Base-by-base conservation (phyloP, 2,113 vertebrate genomes). In the Carollia perspicillata region DNA sequence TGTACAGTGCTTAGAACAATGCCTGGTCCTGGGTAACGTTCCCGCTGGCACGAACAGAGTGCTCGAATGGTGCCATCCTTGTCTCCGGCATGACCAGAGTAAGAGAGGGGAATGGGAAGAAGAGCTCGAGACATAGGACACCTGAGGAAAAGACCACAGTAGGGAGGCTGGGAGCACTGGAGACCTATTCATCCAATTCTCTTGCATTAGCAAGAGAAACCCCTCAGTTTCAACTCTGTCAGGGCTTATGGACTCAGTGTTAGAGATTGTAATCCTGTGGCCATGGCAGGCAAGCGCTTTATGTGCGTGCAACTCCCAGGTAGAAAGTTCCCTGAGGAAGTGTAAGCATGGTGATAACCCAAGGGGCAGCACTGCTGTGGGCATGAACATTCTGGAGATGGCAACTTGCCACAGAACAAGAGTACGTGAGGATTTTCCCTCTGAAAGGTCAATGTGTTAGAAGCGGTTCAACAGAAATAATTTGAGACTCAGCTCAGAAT, bases 321-420 rank as follows among this genome's bases (percentile, higher is more conserved):
- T 47, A n/a, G 37, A 63, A 47, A 49, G 66, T n/a, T 51, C 44
- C 42, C 7, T 8, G 10, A 60, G 53, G 49, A 92, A 11, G 12
- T 12, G 3, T 2, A 26, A 51, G 49, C 9, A 14, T 0, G 1
- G 55, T 5, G 13, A 30, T 79, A 26, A 22, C 5, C 18, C 12
- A 42, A 30, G 8, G 28, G 33, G 37, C 10, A 42, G 17, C 22
- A 1, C 65, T 44, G 12, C 33, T 7, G 0, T 30, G 28, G 20
- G 26, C 13, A 0, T 33, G 35, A 44, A 33, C 16, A 17, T 26
- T 14, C 66, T 72, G 18, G 4, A 47, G n/a, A 55, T 33, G 23
- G 55, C 51, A 84, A 79, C 1, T 6, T 3, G 0, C 5, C 60
- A 53, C 1, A 8, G 26, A 8, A 26, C 1, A 37, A 51, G 42